Evolutionary conservation across 2,113 vertebrate species (phyloP).

Genomic region (Tympanuchus pallidicinctus): DNA sequence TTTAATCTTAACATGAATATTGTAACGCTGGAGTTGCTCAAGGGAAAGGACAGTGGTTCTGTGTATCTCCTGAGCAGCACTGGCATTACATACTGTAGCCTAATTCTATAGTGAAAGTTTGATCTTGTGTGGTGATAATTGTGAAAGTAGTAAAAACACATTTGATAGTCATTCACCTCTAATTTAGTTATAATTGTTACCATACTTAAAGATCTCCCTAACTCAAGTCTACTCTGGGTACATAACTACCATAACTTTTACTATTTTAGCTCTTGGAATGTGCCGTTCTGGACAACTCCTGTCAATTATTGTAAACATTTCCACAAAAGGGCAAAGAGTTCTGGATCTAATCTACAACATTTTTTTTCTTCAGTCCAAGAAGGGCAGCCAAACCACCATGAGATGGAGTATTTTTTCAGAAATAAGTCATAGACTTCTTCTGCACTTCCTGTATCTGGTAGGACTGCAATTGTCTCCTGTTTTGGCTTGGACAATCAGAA

Average conservation of each 20-base stretch:
- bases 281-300: neutral
- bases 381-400: neutral
- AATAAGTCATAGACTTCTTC: neutral
- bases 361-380: neutral
- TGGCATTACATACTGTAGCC: neutral
- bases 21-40: neutral
- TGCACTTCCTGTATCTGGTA: neutral
- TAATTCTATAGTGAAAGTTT: neutral
- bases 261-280: neutral
- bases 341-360: neutral
- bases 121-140: neutral
- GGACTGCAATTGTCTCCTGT: neutral
- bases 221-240: neutral
- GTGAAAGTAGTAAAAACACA: neutral
- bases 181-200: neutral
- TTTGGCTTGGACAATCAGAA: neutral
- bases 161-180: neutral
- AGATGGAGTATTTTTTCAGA: neutral
- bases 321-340: neutral
- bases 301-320: neutral
- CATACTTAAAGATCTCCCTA: neutral
- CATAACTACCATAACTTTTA: neutral
- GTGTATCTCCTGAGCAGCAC: neutral
- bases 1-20: constrained; percentile 10
- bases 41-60: neutral